Percentiles rank a stretch among this genome's conserved stretches.
These are phyloP conservation scores for Chrysogorgia sp. DNA, from an alignment of 92 coral and sea anemone genomes.

Conservation along the genomic window DNA sequence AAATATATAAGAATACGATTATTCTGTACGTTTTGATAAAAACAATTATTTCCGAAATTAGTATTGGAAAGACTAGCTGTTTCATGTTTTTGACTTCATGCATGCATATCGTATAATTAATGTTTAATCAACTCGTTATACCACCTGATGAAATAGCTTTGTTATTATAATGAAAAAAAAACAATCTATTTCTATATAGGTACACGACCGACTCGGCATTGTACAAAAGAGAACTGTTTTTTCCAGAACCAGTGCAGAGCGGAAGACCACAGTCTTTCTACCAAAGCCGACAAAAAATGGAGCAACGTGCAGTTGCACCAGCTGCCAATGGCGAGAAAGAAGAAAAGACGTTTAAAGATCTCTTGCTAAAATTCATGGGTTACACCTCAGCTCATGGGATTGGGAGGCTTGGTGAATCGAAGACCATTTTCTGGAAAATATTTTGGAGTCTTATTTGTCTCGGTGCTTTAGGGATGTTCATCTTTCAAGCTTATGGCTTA, in stretches of 20 bases:
- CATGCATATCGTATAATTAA: too few relatives aligned
- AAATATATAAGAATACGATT: too few relatives aligned
- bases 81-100: too few relatives aligned
- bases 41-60: too few relatives aligned
- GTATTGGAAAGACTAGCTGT: too few relatives aligned
- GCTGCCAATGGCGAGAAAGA: not conserved
- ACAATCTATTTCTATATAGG: constrained; percentile 1
- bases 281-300: not conserved
- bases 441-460: constrained; percentile 57
- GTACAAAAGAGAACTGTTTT: constrained; percentile 5
- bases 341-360: constrained; percentile 12
- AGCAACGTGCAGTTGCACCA: too few relatives aligned
- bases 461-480: constrained; percentile 54
- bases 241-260: not conserved
- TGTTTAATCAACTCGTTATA: too few relatives aligned
- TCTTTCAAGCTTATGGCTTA: constrained; percentile 31
- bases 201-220: not conserved
- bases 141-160: too few relatives aligned
- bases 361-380: constrained; percentile 22
- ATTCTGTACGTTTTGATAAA: too few relatives aligned
- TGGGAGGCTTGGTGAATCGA: constrained; percentile 14
- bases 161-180: too few relatives aligned
- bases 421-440: constrained; percentile 43
- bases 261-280: not conserved
- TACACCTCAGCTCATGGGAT: constrained; percentile 51